Conservation (phyloP, 1,140 invertebrate species). For the Lepidurus packardi region DNA sequence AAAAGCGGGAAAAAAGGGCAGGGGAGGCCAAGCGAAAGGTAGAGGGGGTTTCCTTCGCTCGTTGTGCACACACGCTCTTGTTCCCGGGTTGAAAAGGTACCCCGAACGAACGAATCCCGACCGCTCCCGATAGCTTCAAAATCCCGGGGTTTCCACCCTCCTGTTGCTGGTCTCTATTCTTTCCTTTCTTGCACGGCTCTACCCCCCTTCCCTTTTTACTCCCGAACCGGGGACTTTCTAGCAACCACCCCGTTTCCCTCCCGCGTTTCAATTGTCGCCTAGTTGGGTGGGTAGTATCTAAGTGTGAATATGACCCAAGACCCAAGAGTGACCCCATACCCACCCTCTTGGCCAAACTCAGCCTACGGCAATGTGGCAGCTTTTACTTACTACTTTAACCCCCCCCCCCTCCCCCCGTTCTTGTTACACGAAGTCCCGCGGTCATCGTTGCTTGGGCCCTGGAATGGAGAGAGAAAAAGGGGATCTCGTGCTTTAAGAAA, state of each 20-base stretch:
- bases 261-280: conserved; percentile 6
- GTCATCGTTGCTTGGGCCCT: neutral
- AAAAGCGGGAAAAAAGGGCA: neutral
- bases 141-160: neutral
- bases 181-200: neutral
- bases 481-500: no score
- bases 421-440: conserved; percentile 11
- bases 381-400: neutral
- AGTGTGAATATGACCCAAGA: neutral
- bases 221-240: no score
- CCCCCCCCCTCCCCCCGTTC: neutral
- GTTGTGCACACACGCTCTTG: neutral
- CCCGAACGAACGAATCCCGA: conserved; percentile 13
- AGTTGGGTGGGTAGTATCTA: neutral
- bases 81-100: neutral
- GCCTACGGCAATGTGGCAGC: conserved; percentile 9
- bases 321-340: neutral
- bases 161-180: neutral
- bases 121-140: neutral
- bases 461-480: no score
- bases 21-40: neutral
- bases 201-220: neutral
- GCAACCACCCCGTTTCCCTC: neutral
- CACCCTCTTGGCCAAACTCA: neutral
- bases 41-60: neutral